Percentiles rank a stretch among this genome's conserved stretches.
Evolutionary conservation across 2,797 vertebrate genomes (phyloP).

Genomic region (Emys orbicularis): DNA sequence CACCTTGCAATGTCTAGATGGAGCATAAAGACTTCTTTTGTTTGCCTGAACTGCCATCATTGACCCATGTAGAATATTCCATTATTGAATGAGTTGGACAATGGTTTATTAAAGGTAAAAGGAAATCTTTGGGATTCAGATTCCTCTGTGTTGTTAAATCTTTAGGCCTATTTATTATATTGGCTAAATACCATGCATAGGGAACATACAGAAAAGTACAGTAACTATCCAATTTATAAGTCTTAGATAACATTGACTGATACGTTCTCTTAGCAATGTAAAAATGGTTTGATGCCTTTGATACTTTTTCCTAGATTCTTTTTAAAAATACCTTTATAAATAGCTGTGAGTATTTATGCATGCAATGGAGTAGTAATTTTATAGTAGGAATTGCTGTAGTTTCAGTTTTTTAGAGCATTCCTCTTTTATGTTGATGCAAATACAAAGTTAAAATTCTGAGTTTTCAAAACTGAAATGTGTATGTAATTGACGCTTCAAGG

Average conservation of each 20-base stretch:
- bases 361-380: background rate
- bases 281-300: background rate
- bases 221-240: background rate
- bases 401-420: background rate
- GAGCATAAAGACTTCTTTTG: slow-evolving; percentile 83
- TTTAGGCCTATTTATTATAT: slow-evolving; percentile 55
- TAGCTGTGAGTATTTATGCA: background rate
- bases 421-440: slow-evolving; percentile 38
- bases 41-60: slow-evolving; percentile 81
- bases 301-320: background rate
- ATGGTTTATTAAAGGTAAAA: slow-evolving; percentile 83
- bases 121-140: slow-evolving; percentile 70
- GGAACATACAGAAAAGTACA: background rate
- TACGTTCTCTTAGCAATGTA: background rate
- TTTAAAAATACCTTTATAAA: background rate
- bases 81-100: slow-evolving; percentile 84
- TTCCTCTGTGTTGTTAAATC: slow-evolving; percentile 73
- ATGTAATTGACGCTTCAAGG: background rate
- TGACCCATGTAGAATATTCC: slow-evolving; percentile 83
- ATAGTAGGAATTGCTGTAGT: background rate
- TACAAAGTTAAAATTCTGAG: background rate
- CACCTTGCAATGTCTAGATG: slow-evolving; percentile 79
- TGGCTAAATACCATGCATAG: background rate
- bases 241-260: background rate
- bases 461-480: background rate